Evolutionary conservation across 2,113 vertebrate species (phyloP).

Genomic region (Siniperca chuatsi): DNA sequence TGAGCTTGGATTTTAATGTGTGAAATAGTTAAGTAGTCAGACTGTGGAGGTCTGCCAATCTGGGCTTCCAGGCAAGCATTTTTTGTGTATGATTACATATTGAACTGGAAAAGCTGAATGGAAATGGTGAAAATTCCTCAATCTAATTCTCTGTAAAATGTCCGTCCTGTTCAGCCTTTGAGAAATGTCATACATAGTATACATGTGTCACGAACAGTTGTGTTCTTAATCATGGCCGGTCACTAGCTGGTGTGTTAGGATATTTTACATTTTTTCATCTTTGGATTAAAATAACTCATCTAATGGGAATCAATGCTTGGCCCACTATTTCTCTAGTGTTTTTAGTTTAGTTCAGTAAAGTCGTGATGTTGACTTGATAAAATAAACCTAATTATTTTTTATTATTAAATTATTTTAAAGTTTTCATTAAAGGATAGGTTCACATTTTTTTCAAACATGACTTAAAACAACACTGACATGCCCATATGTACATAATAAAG

Average conservation of each 20-base stretch:
- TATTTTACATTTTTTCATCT: background rate
- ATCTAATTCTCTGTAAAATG: background rate
- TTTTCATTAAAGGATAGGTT: background rate
- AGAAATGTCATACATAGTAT: background rate
- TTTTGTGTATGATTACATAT: background rate
- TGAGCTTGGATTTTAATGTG: constrained; percentile 12
- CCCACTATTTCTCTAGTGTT: background rate
- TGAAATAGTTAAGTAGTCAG: background rate
- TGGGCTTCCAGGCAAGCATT: background rate
- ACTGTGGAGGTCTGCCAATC: background rate
- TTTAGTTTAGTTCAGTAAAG: background rate
- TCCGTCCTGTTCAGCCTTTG: background rate
- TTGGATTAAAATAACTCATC: background rate
- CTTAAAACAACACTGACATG: too few species aligned
- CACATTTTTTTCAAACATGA: background rate
- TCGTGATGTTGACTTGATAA: background rate
- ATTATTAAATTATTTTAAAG: background rate
- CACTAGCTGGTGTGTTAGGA: background rate
- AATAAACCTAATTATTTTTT: background rate
- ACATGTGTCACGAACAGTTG: background rate
- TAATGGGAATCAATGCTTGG: background rate
- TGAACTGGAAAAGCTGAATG: background rate
- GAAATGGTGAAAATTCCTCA: background rate
- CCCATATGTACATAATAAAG: too few species aligned
- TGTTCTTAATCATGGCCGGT: background rate